Conservation (phyloP, 2,113 vertebrate genomes). For the Nothoprocta pentlandii region DNA sequence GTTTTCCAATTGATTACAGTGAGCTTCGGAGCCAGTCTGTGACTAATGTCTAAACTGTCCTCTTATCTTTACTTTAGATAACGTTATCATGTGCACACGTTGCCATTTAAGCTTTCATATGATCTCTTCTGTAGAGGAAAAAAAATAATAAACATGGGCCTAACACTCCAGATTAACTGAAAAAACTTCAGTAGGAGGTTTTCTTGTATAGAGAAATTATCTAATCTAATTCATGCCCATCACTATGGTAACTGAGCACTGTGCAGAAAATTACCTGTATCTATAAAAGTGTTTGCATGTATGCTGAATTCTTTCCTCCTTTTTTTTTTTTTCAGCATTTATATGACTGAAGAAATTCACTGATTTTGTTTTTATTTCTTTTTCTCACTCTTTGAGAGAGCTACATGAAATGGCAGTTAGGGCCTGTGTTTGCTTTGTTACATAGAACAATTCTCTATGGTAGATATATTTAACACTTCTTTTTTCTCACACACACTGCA, state of each 20-base stretch:
- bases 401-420: background rate
- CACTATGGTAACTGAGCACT: conserved; percentile 25
- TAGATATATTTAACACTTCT: conserved; percentile 31
- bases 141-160: background rate
- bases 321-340: background rate
- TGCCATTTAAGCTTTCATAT: background rate
- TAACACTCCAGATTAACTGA: background rate
- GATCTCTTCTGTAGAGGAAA: background rate
- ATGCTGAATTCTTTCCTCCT: background rate
- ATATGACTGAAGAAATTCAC: background rate
- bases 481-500: background rate
- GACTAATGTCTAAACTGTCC: background rate
- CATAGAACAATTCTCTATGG: background rate
- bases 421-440: background rate
- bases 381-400: background rate
- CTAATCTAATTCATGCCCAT: conserved; percentile 1
- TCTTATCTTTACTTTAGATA: background rate
- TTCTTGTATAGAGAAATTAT: background rate
- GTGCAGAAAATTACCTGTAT: background rate
- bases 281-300: background rate
- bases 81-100: accelerated
- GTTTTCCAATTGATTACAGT: background rate
- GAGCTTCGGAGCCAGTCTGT: background rate
- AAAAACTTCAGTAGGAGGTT: conserved; percentile 4
- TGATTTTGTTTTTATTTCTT: background rate